phyloP scores from a whole-genome alignment of 2,888 invertebrate species.

The Drosophila prolongata region DNA sequence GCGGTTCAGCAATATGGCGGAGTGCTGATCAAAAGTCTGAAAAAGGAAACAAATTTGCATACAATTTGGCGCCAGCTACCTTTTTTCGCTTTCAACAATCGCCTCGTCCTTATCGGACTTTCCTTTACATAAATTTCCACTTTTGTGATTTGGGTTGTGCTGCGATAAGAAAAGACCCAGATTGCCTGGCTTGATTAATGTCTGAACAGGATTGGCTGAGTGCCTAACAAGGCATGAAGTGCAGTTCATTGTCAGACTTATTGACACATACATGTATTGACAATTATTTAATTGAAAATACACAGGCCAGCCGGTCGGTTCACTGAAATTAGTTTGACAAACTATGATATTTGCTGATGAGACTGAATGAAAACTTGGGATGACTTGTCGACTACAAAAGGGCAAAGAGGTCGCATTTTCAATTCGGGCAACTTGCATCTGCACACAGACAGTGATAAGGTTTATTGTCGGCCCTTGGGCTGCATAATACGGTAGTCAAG shows the following conservation, averaged over 20 bases:
- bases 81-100: conserved; percentile 37
- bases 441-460: conserved; percentile 58
- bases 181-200: conserved; percentile 61
- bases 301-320: conserved; percentile 20
- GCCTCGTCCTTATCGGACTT: conserved; percentile 27
- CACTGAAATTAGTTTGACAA: conserved; percentile 54
- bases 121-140: conserved; percentile 69
- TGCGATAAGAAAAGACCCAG: conserved; percentile 8
- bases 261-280: conserved; percentile 48
- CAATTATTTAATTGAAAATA: conserved; percentile 65
- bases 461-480: conserved; percentile 56
- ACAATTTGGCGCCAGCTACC: conserved; percentile 45
- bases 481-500: conserved; percentile 47
- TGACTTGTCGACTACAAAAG: conserved; percentile 53
- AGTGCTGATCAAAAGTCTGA: not conserved
- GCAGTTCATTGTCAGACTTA: conserved; percentile 37
- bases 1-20: conserved; percentile 14
- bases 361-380: conserved; percentile 28
- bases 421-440: conserved; percentile 50
- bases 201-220: conserved; percentile 45
- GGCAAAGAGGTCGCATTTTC: conserved; percentile 54
- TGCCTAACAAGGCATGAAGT: conserved; percentile 30
- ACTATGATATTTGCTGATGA: conserved; percentile 43
- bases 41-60: conserved; percentile 64
- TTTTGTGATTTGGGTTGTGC: conserved; percentile 50